Base-by-base conservation (phyloP, 2,113 vertebrate genomes). In the Gallinago jamesoni region DNA sequence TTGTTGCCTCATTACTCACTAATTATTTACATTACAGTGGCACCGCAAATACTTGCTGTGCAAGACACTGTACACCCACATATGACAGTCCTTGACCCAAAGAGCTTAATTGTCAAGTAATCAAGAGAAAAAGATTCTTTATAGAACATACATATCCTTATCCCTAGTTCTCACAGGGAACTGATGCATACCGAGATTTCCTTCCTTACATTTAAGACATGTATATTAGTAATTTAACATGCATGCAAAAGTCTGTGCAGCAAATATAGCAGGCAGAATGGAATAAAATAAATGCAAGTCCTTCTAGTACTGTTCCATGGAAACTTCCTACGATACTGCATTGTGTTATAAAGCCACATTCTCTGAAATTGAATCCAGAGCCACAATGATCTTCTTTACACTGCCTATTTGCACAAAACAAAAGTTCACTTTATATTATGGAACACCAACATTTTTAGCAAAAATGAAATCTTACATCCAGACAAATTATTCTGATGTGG, bases 401-500 rank as follows among this genome's bases (percentile, higher is more conserved):
- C 17, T 64, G n/a, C 24, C 50, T 74, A 35, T 39, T 89, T 84
- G 48, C 31, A 66, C 48, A 56, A 94, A 35, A 4, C 25, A 41
- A n/a, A 90, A 39, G 23, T 43, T 80, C 77, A 74, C 69, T 78
- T 72, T 47, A 76, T 22, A 39, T 56, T 50, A 52, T 6, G 25
- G 30, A 72, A 27, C 47, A 66, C 68, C 53, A 89, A 73, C 91
- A 86, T 28, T 86, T 90, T 93, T n/a, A 75, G 79, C 53, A 83
- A 96, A 55, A 97, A 56, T 20, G 28, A 93, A 90, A 56, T 75
- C 87, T 94, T 90, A 96, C 92, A 95, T 86, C 37, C 48, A 79
- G 84, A 80, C 21, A 78, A 82, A 94, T 89, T 81, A 81, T 84
- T 94, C 79, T 75, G 66, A 89, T 74, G 37, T 18, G 27, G 39